These are phyloP conservation scores for Dicrostonyx torquatus DNA, from an alignment of 2,797 vertebrate genomes.

Conservation along the genomic window DNA sequence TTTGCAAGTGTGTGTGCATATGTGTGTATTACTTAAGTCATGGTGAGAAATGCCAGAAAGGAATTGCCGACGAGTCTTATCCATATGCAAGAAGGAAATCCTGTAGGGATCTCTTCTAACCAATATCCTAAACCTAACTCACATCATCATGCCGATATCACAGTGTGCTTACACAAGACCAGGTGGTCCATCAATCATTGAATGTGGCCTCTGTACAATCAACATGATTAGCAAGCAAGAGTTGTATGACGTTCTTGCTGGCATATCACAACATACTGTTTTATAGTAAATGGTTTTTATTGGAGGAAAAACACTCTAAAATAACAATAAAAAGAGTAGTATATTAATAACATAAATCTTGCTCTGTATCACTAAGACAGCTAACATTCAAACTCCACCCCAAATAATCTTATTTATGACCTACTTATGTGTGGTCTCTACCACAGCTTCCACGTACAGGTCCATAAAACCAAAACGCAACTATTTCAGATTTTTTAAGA, in stretches of 20 bases:
- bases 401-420: background rate
- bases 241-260: background rate
- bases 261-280: background rate
- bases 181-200: background rate
- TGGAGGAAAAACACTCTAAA: background rate
- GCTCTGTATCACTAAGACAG: background rate
- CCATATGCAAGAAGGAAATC: background rate
- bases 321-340: background rate
- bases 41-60: background rate
- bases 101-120: background rate
- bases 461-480: background rate
- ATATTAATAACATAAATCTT: background rate
- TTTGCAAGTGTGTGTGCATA: background rate
- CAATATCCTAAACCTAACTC: conserved; percentile 19
- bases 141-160: background rate
- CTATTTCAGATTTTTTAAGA: conserved; percentile 1
- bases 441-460: background rate
- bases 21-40: background rate
- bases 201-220: background rate
- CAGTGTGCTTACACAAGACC: background rate
- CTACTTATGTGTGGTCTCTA: background rate
- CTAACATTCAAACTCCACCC: conserved; percentile 9
- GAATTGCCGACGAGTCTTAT: conserved; percentile 25
- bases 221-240: background rate
- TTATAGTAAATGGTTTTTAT: background rate